Base-by-base conservation (phyloP, 2,888 invertebrate genomes). In the Brenthis hecate region DNA sequence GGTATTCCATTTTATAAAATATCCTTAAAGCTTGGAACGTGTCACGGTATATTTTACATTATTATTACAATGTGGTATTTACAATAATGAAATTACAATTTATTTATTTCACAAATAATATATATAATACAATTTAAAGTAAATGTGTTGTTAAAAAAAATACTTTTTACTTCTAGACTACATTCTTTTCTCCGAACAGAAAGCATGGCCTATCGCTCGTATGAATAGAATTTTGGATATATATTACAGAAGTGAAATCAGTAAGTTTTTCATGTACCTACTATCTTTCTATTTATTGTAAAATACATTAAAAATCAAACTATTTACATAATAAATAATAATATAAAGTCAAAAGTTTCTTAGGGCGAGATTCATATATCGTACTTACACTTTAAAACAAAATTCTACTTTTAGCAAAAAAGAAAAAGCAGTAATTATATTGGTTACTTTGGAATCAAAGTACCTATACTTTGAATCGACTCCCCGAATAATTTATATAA, bases 201-300 rank as follows among this genome's bases (percentile, higher is more conserved):
- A 81, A 78, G 74, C 86, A 62, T 91, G 88, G 88, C 79, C 79
- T 2, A 74, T 74, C 50, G 75, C 84, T 1, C 74, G 74, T 67
- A 72, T 85, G 36, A 87, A 90, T 68, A 79, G 89, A 68, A 78
- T 92, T 57, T 78, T 91, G 48, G 90, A 91, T 72, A 85, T 92
- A 69, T 85, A 84, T 73, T 91, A 85, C 72, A 82, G 78, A 74
- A 82, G 85, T 71, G 56, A 69, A 23, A 73, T 80, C 43, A 74
- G 91, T 91, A 78, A 84, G 86, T 81, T 43, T 1, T 73, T 66
- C 56, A 79, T 79, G 69, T 8, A 11, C 36, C 2, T 11, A 28
- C 66, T 28, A 73, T 65, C 47, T 51, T 6, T 51, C n/a, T 51
- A 51, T 51, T n/a, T 51, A 51, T n/a, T 14, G 1, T 51, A 13